A percentile compares a stretch with the other conserved stretches of the same genome.
Evolutionary conservation across 2,113 vertebrate genomes (phyloP).

Genomic region (Aplodontia rufa): DNA sequence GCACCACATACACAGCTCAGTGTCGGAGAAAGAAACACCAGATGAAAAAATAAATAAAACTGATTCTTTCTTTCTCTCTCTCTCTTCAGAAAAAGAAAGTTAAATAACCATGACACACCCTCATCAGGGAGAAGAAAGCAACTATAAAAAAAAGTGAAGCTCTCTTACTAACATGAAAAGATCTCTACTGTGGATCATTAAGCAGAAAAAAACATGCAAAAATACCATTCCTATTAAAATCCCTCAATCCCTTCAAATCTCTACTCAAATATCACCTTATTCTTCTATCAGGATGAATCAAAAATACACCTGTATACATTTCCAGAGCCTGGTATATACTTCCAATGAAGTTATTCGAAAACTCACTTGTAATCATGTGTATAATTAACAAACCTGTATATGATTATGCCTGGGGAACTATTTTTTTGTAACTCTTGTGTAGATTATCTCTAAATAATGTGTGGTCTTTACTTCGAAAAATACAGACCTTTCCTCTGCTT

Average conservation of each 20-base stretch:
- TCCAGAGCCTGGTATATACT: conserved; percentile 99
- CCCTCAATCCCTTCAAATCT: background rate
- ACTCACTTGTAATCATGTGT: conserved; percentile 99
- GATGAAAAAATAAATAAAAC: no score
- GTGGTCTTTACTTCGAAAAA: conserved; percentile 99
- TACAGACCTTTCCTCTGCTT: conserved; percentile 92
- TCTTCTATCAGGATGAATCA: background rate
- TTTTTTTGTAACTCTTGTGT: conserved; percentile 99
- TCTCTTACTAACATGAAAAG: background rate
- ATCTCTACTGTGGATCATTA: background rate
- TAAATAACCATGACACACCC: no score
- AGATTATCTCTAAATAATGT: conserved; percentile 99
- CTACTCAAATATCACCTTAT: background rate
- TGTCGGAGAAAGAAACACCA: no score
- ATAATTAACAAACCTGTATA: conserved; percentile 99
- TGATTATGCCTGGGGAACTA: conserved; percentile 99
- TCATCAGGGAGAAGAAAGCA: background rate
- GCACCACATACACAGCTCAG: no score
- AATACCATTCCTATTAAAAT: background rate
- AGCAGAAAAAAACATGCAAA: background rate
- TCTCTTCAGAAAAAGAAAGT: no score
- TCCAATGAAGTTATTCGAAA: conserved; percentile 98
- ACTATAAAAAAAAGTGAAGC: background rate
- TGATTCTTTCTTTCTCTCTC: no score
- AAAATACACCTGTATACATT: no score